phyloP scores from a whole-genome alignment of 2,888 invertebrate species.

The Cephonodes hylas region DNA sequence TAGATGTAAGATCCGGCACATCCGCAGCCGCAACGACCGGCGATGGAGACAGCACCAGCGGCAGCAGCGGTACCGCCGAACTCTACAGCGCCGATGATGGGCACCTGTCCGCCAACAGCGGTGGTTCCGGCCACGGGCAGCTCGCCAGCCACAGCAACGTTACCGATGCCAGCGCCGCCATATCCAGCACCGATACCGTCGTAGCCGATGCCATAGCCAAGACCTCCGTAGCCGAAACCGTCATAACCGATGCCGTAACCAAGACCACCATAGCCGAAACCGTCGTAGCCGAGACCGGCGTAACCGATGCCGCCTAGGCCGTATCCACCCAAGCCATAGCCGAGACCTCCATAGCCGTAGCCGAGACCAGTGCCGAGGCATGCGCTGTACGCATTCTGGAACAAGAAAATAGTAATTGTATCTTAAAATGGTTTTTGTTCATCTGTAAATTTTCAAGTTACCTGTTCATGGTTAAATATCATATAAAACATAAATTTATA shows the following conservation, averaged over 20 bases:
- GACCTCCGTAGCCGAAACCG: slow-evolving; percentile 7
- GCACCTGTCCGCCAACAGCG: slow-evolving; percentile 24
- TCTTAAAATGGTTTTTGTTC: too few species aligned
- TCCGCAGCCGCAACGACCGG: slow-evolving; percentile 6
- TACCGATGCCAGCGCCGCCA: slow-evolving; percentile 41
- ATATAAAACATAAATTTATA: too few species aligned
- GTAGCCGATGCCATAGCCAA: slow-evolving; percentile 7
- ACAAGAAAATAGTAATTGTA: too few species aligned
- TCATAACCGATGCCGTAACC: slow-evolving; percentile 18
- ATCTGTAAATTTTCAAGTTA: too few species aligned
- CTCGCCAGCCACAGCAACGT: slow-evolving; percentile 38
- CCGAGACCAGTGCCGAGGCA: neutral
- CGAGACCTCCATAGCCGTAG: neutral
- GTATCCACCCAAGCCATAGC: too few species aligned
- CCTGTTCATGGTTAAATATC: too few species aligned
- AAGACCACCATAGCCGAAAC: slow-evolving; percentile 17
- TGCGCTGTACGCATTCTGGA: neutral
- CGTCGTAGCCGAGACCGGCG: slow-evolving; percentile 17
- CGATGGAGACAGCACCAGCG: neutral
- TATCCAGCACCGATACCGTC: slow-evolving; percentile 36
- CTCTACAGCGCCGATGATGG: slow-evolving; percentile 29
- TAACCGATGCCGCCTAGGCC: neutral
- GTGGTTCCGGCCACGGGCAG: slow-evolving; percentile 27
- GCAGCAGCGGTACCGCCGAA: neutral
- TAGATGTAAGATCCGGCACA: neutral